phyloP scores from a whole-genome alignment of 1,140 invertebrate species.

The Listronotus oregonensis region DNA sequence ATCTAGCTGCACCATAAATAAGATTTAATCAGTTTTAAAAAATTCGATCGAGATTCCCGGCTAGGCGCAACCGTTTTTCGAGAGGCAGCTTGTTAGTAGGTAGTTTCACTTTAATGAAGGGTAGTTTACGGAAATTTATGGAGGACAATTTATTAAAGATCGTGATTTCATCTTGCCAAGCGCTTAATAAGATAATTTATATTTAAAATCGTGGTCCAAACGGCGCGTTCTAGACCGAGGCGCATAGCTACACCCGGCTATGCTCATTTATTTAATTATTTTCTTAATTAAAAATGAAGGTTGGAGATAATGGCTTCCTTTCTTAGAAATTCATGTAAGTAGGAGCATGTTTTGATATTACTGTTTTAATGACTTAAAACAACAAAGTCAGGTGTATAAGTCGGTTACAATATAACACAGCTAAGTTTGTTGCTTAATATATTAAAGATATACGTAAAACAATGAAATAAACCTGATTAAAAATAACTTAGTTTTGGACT shows the following conservation, averaged over 20 bases:
- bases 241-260: constrained; percentile 4
- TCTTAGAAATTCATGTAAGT: constrained; percentile 1
- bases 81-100: constrained; percentile 24
- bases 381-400: too few relatives aligned
- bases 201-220: constrained; percentile 26
- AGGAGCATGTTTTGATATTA: not conserved
- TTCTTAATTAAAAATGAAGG: constrained; percentile 21
- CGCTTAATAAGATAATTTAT: constrained; percentile 32
- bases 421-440: too few relatives aligned
- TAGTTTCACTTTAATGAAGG: constrained; percentile 26
- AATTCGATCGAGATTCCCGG: constrained; percentile 21
- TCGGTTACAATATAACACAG: too few relatives aligned
- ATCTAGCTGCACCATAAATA: constrained; percentile 13
- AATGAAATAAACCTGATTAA: too few relatives aligned
- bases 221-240: constrained; percentile 7
- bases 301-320: constrained; percentile 9
- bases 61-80: constrained; percentile 17
- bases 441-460: too few relatives aligned
- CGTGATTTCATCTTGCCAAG: constrained; percentile 19
- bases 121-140: constrained; percentile 29
- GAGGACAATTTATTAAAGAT: constrained; percentile 29
- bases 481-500: too few relatives aligned
- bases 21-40: constrained; percentile 25
- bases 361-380: constrained; percentile 1
- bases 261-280: constrained; percentile 29